These are phyloP conservation scores for Cylloceria caligata DNA, from an alignment of 2,888 invertebrate species.

Conservation along the genomic window DNA sequence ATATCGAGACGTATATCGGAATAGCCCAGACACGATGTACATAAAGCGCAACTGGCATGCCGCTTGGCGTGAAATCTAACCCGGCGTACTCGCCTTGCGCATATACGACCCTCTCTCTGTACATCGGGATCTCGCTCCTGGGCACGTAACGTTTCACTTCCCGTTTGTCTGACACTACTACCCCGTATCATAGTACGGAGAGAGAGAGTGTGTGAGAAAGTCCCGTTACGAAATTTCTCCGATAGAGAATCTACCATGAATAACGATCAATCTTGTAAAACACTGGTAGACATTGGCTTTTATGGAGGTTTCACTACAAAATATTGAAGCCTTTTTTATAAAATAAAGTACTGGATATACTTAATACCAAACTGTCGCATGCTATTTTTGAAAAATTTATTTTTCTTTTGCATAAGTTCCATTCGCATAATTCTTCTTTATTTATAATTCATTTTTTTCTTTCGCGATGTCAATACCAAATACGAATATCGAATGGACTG, in stretches of 20 bases:
- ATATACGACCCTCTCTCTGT: slow-evolving; percentile 38
- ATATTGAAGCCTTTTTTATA: not conserved
- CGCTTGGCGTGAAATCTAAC: slow-evolving; percentile 53
- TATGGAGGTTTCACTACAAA: not conserved
- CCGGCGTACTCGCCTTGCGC: slow-evolving; percentile 15
- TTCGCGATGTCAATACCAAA: not conserved
- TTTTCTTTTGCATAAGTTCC: not conserved
- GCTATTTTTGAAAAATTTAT: not conserved
- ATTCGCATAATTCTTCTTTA: not conserved
- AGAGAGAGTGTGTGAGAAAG: not conserved
- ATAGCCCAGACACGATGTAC: slow-evolving; percentile 59
- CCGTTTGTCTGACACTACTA: slow-evolving; percentile 14
- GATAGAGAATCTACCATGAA: slow-evolving; percentile 5
- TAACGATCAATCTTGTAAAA: not conserved
- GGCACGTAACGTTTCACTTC: slow-evolving; percentile 59
- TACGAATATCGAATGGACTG: not conserved
- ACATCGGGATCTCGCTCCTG: slow-evolving; percentile 33
- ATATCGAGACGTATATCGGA: slow-evolving; percentile 61
- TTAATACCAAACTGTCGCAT: not conserved
- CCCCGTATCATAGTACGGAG: not conserved
- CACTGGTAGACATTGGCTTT: not conserved
- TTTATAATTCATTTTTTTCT: not conserved
- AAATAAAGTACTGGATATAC: not conserved
- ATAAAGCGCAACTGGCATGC: slow-evolving; percentile 24
- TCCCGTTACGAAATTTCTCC: slow-evolving; percentile 7